A percentile compares a stretch with the other conserved stretches of the same genome.
Conservation (phyloP, 2,113 vertebrate species). For the Porphyrio hochstetteri region DNA sequence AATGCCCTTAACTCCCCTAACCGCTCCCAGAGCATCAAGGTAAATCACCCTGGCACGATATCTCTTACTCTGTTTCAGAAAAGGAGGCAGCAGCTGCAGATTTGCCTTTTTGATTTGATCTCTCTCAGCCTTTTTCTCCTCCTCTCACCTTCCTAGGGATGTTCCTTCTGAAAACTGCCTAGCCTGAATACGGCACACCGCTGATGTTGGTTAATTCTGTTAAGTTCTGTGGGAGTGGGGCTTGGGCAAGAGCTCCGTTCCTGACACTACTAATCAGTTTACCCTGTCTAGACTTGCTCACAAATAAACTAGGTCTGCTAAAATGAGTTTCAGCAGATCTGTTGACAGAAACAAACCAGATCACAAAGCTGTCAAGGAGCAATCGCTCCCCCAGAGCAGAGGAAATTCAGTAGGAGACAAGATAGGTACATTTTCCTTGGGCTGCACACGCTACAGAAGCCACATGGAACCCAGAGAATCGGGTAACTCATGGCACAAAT, state of each 20-base stretch:
- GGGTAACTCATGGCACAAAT: background rate
- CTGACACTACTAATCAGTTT: background rate
- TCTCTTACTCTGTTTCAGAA: rapidly evolving
- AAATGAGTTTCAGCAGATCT: background rate
- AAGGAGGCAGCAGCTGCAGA: background rate
- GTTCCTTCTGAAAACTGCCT: background rate
- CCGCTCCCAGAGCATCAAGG: no score
- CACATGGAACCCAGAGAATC: background rate
- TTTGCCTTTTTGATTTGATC: background rate
- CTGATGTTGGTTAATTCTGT: background rate
- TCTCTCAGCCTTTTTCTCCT: background rate
- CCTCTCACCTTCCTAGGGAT: no score
- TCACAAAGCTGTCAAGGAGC: background rate
- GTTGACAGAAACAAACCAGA: background rate
- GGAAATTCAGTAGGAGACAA: background rate
- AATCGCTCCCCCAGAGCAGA: background rate
- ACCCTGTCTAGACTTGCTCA: background rate
- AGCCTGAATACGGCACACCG: rapidly evolving
- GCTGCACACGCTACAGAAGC: background rate
- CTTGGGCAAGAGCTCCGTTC: background rate
- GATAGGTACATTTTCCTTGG: background rate
- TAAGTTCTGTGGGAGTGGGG: background rate
- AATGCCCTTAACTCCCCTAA: no score
- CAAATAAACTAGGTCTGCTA: background rate
- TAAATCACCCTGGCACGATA: background rate